Conservation (phyloP, 2,113 vertebrate genomes). For the Paralichthys olivaceus region DNA sequence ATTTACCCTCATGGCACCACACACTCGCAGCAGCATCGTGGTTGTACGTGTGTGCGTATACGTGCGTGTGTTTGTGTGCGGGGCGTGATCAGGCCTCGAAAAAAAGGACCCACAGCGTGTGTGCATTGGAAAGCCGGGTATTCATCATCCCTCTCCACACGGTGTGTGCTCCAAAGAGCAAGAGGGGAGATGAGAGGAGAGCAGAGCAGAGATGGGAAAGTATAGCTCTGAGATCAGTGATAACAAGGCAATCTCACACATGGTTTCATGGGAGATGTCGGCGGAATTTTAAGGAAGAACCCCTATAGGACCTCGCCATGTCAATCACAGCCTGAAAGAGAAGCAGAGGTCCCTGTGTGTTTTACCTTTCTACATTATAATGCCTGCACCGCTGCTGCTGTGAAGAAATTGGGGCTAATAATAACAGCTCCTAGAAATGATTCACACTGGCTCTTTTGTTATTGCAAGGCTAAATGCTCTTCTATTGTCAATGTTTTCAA, state of each 20-base stretch:
- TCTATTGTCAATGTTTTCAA: slow-evolving; percentile 79
- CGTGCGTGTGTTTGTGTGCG: slow-evolving; percentile 5
- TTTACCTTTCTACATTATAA: slow-evolving; percentile 60
- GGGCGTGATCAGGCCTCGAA: slow-evolving; percentile 22
- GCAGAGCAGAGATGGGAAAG: slow-evolving; percentile 66
- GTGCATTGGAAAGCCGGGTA: slow-evolving; percentile 65
- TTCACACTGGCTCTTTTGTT: slow-evolving; percentile 72
- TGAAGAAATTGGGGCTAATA: slow-evolving; percentile 66
- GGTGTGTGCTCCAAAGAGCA: slow-evolving; percentile 59
- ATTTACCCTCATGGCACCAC: slow-evolving; percentile 33
- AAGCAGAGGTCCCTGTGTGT: slow-evolving; percentile 57
- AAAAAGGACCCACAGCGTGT: slow-evolving; percentile 49
- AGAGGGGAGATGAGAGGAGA: slow-evolving; percentile 56
- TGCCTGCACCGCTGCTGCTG: slow-evolving; percentile 23
- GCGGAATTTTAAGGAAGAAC: slow-evolving; percentile 72
- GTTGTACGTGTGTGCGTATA: slow-evolving; percentile 5
- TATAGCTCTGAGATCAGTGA: slow-evolving; percentile 79
- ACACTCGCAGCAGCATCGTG: slow-evolving; percentile 5
- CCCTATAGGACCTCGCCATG: slow-evolving; percentile 72
- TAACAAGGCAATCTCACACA: slow-evolving; percentile 83
- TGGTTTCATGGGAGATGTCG: slow-evolving; percentile 73
- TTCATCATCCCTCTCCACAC: slow-evolving; percentile 75
- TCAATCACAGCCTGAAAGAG: slow-evolving; percentile 67
- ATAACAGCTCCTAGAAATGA: slow-evolving; percentile 72
- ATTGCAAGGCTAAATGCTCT: slow-evolving; percentile 74